A percentile compares a stretch with the other conserved stretches of the same genome.
Conservation (phyloP, 1,140 invertebrate genomes). For the Diorhabda carinulata region DNA sequence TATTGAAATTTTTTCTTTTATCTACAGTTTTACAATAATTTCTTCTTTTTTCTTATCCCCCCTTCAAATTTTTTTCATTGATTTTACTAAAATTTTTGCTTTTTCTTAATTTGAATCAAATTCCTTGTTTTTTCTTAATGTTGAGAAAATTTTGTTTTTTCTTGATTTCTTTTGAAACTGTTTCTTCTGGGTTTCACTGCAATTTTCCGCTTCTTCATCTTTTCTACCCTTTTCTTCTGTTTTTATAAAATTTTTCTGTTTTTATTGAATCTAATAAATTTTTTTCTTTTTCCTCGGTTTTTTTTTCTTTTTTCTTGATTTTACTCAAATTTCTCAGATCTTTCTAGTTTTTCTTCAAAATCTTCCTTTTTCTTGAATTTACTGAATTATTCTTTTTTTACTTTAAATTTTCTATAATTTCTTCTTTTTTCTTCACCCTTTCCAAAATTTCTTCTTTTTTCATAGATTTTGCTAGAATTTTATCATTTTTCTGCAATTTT, state of each 20-base stretch:
- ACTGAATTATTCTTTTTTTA: conserved; percentile 35
- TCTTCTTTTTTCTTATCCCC: conserved; percentile 40
- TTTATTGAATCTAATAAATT: conserved; percentile 16
- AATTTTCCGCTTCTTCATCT: conserved; percentile 18
- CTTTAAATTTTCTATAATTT: conserved; percentile 23
- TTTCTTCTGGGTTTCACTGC: conserved; percentile 30
- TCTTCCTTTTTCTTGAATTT: too few relatives aligned
- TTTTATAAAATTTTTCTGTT: conserved; percentile 36
- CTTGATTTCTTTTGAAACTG: not conserved
- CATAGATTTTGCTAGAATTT: conserved; percentile 35
- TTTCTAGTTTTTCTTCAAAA: conserved; percentile 36
- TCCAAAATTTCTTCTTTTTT: conserved; percentile 35
- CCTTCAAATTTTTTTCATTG: conserved; percentile 35
- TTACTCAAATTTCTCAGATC: conserved; percentile 18
- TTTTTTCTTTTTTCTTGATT: not conserved
- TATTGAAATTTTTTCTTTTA: not conserved
- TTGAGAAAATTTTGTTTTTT: not conserved
- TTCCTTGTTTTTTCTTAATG: too few relatives aligned
- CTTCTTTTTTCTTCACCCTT: conserved; percentile 40
- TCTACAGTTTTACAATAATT: conserved; percentile 19
- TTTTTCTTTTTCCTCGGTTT: too few relatives aligned
- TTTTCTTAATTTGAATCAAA: too few relatives aligned
- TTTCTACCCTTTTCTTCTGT: conserved; percentile 39
- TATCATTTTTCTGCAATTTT: conserved; percentile 42
- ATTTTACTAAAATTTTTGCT: conserved; percentile 23